Base-by-base conservation (phyloP, 2,888 invertebrate species). In the Cetonia aurata region DNA sequence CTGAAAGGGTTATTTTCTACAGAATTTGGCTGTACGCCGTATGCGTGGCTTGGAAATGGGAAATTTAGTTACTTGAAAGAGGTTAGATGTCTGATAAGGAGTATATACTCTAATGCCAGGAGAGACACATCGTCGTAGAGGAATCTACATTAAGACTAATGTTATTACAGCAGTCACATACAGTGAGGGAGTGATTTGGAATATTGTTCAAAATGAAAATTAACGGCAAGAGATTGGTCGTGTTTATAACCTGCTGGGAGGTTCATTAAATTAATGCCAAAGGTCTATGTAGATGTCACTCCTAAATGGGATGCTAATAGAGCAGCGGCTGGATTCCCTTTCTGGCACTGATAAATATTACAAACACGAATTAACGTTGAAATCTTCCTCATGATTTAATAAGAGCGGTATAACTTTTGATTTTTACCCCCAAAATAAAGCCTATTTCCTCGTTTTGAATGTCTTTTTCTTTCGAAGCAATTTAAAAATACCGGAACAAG, bases 241-340 rank as follows among this genome's bases (percentile, higher is more conserved):
- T 72, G 73, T 74, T 71, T 74, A 68, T 71, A 72, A 62, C 37
- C 67, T 62, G 70, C 68, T 71, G 42, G 57, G 60, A 75, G 73
- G 68, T 71, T 72, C 72, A 69, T 72, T 75, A 70, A 75, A 75
- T 75, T 75, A 75, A 70, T 73, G 70, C 68, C 53, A 69, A 66
- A 69, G 71, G 71, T 48, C 37, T 37, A 37, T 37, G 37, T 37
- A 37, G 37, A 71, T 72, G 69, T 73, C 73, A 75, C 67, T 72
- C 71, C 56, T 70, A 70, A 72, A 73, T 71, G 72, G 68, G 31
- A 56, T 65, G 17, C 65, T 66, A 62, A 66, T 46, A 59, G 67
- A 4, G 25, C 25, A 25, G 67, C 65, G 52, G 44, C 10, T n/a
- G 55, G 13, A 46, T 9, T 33, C 37, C 8, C 37, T 37, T 37